These are phyloP conservation scores for Edolisoma coerulescens DNA, from an alignment of 2,113 vertebrate species.

Conservation along the genomic window DNA sequence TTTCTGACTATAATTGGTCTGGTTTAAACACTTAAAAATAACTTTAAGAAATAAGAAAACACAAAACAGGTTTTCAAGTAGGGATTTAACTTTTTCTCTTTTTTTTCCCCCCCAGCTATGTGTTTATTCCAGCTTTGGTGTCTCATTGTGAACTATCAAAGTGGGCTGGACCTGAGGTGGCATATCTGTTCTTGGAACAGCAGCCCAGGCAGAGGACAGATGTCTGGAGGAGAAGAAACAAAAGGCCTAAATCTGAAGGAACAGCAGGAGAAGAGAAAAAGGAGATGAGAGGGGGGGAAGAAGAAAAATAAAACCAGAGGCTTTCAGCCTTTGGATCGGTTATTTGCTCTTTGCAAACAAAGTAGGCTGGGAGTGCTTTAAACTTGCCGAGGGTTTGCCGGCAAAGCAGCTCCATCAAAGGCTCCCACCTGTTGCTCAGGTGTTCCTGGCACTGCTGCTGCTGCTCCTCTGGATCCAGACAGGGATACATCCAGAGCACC, in stretches of 20 bases:
- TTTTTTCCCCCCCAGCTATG: background rate
- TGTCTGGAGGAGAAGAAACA: constrained; percentile 45
- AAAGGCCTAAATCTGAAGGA: constrained; percentile 42
- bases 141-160: constrained; percentile 34
- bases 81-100: constrained; percentile 28
- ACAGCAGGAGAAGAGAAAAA: background rate
- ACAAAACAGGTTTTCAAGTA: constrained; percentile 46
- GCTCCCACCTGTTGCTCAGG: constrained; percentile 16
- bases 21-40: constrained; percentile 67
- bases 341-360: constrained; percentile 32
- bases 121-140: constrained; percentile 43
- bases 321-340: constrained; percentile 6
- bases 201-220: constrained; percentile 30
- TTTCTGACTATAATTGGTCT: constrained; percentile 62
- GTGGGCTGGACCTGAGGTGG: background rate
- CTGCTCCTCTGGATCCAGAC: background rate
- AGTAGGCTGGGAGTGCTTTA: background rate
- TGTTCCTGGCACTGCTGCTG: constrained; percentile 1
- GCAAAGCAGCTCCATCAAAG: background rate
- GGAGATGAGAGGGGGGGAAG: background rate
- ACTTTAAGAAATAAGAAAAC: constrained; percentile 55
- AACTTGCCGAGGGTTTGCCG: background rate
- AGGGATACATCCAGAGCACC: background rate
- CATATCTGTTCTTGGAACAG: background rate
- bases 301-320: background rate